These are phyloP conservation scores for Chironomus tepperi DNA, from an alignment of 1,140 invertebrate genomes.

Conservation along the genomic window DNA sequence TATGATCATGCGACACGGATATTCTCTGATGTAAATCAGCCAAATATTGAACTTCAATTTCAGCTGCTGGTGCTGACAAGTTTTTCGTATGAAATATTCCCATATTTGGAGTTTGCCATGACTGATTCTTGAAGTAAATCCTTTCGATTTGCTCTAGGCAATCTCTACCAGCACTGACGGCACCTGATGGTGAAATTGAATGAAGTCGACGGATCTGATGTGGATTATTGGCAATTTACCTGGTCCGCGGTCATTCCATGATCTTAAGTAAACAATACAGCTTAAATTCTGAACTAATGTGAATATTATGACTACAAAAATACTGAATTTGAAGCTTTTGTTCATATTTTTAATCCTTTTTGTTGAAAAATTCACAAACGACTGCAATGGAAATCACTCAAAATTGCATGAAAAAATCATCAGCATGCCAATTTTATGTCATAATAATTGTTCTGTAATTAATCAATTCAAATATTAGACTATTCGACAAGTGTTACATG, in stretches of 20 bases:
- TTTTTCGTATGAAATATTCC: conserved; percentile 32
- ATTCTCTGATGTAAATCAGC: conserved; percentile 32
- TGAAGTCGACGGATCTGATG: too few species aligned
- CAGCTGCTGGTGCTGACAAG: conserved; percentile 32
- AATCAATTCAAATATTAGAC: background rate
- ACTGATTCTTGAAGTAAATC: conserved; percentile 32
- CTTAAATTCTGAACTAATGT: background rate
- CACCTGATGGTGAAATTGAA: too few species aligned
- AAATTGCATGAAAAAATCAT: background rate
- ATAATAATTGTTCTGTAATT: background rate
- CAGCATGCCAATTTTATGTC: background rate
- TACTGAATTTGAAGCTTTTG: background rate
- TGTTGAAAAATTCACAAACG: too few species aligned
- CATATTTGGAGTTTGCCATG: conserved; percentile 33
- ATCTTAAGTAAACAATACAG: background rate
- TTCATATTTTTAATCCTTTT: background rate
- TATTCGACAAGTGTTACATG: background rate
- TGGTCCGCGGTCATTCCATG: background rate
- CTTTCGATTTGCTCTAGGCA: conserved; percentile 34
- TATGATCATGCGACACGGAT: conserved; percentile 23
- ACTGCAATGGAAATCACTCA: background rate
- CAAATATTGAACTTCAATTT: conserved; percentile 33
- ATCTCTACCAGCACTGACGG: conserved; percentile 33
- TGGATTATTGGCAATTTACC: background rate
- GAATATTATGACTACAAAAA: background rate